These are phyloP conservation scores for Dromaius novaehollandiae DNA, from an alignment of 2,113 vertebrate species.

Conservation along the genomic window DNA sequence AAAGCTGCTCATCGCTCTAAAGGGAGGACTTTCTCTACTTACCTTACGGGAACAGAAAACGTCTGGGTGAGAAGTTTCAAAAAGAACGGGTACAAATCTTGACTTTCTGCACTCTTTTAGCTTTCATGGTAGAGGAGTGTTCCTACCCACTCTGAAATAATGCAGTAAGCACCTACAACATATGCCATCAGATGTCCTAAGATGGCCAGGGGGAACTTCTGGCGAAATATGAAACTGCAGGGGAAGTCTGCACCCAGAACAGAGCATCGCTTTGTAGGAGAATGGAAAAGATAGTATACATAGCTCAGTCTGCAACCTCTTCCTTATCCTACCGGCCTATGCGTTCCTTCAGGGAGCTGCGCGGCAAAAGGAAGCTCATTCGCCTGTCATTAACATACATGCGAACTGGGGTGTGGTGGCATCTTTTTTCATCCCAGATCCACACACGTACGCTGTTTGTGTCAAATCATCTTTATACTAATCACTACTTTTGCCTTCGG, in stretches of 20 bases:
- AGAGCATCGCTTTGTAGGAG: background rate
- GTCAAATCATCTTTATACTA: background rate
- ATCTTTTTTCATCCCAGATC: background rate
- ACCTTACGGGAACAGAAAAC: background rate
- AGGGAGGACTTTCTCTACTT: background rate
- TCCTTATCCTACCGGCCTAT: background rate
- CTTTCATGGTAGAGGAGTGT: background rate
- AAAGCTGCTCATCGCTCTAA: background rate
- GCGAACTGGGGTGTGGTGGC: too few species aligned
- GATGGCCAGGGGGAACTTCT: background rate
- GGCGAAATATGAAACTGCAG: background rate
- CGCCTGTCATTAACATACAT: too few species aligned
- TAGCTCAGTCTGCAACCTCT: background rate
- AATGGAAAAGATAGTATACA: fast-evolving
- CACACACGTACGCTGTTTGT: background rate
- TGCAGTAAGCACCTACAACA: background rate
- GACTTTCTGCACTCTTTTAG: background rate
- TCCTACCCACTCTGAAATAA: background rate
- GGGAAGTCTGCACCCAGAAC: background rate
- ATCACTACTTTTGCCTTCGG: background rate
- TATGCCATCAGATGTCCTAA: background rate
- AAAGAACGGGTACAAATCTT: background rate
- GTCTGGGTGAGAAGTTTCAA: background rate
- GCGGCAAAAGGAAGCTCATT: background rate
- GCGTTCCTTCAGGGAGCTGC: fast-evolving